Evolutionary conservation across 2,888 invertebrate species (phyloP).

Genomic region (Euplagia quadripunctaria): DNA sequence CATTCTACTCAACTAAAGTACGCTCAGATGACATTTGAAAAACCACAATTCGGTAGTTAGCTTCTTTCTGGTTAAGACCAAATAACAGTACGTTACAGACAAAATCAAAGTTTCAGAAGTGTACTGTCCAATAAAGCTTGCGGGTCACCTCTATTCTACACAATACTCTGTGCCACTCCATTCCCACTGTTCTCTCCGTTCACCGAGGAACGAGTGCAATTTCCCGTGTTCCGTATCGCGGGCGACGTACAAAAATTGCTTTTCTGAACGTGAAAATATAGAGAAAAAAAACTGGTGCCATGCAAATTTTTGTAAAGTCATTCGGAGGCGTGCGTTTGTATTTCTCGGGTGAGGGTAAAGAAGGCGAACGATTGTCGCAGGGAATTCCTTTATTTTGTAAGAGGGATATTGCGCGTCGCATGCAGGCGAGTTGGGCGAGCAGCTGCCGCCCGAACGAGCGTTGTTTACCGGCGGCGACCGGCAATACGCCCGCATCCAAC

Average conservation of each 20-base stretch:
- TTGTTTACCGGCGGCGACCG: conserved; percentile 77
- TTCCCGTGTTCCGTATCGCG: conserved; percentile 83
- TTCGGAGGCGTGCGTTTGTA: conserved; percentile 86
- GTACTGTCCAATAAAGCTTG: conserved; percentile 72
- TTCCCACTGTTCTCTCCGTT: conserved; percentile 76
- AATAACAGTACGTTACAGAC: conserved; percentile 44
- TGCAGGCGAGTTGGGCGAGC: conserved; percentile 74
- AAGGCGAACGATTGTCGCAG: conserved; percentile 85
- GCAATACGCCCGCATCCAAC: conserved; percentile 71
- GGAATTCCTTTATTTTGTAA: conserved; percentile 85
- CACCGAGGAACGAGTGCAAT: conserved; percentile 81
- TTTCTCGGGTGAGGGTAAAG: conserved; percentile 83
- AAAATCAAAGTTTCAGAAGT: conserved; percentile 62
- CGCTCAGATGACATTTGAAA: neutral
- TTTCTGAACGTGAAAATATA: conserved; percentile 83
- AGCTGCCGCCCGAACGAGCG: conserved; percentile 73
- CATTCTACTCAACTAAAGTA: neutral
- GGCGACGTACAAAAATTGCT: conserved; percentile 86
- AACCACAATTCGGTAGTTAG: conserved; percentile 11
- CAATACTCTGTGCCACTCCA: conserved; percentile 77
- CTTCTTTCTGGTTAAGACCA: conserved; percentile 35
- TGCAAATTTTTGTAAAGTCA: conserved; percentile 87
- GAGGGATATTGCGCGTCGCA: conserved; percentile 86
- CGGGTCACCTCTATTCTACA: conserved; percentile 70
- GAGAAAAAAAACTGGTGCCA: conserved; percentile 77